Conservation (phyloP, 2,797 vertebrate genomes). For the Sciaenops ocellatus region DNA sequence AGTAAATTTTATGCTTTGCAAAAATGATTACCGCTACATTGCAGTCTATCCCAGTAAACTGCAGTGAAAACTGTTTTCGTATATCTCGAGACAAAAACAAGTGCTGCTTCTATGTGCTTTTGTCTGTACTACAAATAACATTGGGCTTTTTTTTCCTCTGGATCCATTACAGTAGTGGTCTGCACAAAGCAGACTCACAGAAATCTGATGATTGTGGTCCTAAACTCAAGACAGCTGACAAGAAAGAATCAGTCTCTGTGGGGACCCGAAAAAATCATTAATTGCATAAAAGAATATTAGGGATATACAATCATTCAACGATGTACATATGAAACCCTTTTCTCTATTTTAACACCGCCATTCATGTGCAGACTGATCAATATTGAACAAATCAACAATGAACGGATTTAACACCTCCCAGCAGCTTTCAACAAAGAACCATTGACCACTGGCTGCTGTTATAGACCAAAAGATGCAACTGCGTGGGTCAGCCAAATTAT, state of each 20-base stretch:
- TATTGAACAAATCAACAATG: conserved; percentile 56
- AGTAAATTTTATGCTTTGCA: neutral
- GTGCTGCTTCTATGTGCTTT: neutral
- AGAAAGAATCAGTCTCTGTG: conserved; percentile 15
- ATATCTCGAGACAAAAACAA: neutral
- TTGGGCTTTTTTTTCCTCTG: neutral
- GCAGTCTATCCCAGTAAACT: neutral
- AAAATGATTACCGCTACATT: neutral
- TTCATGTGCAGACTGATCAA: conserved; percentile 61
- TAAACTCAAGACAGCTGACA: conserved; percentile 14
- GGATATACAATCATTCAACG: conserved; percentile 39
- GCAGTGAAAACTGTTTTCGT: neutral
- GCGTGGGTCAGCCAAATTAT: conserved; percentile 2
- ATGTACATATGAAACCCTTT: conserved; percentile 8
- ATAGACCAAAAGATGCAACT: conserved; percentile 25
- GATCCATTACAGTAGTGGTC: neutral
- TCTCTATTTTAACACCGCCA: conserved; percentile 33
- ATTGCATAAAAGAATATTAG: conserved; percentile 16
- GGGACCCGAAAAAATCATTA: conserved; percentile 22
- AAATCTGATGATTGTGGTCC: neutral
- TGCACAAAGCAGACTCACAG: neutral
- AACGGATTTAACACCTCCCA: conserved; percentile 34
- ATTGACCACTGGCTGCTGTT: conserved; percentile 37
- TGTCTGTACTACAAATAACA: neutral
- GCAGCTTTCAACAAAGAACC: conserved; percentile 49